A percentile compares a stretch with the other conserved stretches of the same genome.
These are phyloP conservation scores for Drosophila persimilis DNA, from an alignment of 1,140 invertebrate genomes.

Conservation along the genomic window DNA sequence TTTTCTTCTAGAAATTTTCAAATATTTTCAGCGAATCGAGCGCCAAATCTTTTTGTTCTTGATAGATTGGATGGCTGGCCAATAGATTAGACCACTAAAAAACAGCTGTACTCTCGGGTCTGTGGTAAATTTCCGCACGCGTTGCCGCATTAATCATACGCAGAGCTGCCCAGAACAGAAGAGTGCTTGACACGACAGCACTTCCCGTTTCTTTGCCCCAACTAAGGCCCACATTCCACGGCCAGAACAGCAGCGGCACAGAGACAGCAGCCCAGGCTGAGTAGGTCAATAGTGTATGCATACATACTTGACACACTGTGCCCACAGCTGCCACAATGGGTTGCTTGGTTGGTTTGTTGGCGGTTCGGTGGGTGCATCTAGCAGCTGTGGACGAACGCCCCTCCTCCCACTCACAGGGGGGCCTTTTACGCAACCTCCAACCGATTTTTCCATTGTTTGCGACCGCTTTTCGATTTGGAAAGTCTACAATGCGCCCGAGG, in stretches of 20 bases:
- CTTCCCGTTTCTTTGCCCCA: slow-evolving; percentile 4
- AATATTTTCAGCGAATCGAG: slow-evolving; percentile 45
- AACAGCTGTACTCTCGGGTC: slow-evolving; percentile 38
- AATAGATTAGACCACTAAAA: slow-evolving; percentile 58
- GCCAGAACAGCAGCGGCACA: not conserved
- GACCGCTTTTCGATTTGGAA: slow-evolving; percentile 20
- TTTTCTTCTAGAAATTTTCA: slow-evolving; percentile 73
- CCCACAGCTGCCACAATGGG: slow-evolving; percentile 8
- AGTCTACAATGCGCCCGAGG: slow-evolving; percentile 19
- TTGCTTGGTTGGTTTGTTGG: not conserved
- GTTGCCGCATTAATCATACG: slow-evolving; percentile 63
- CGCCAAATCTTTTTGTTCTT: slow-evolving; percentile 27
- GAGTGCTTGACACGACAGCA: slow-evolving; percentile 5
- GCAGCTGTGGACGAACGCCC: not conserved
- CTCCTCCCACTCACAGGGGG: not conserved
- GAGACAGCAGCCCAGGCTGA: slow-evolving; percentile 5
- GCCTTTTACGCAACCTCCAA: slow-evolving; percentile 24
- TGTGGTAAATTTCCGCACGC: slow-evolving; percentile 52
- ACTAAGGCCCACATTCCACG: not conserved
- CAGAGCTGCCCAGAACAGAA: slow-evolving; percentile 29
- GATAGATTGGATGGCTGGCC: slow-evolving; percentile 51
- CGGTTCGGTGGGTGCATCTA: slow-evolving; percentile 1
- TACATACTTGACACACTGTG: slow-evolving; percentile 62
- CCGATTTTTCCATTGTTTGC: slow-evolving; percentile 16
- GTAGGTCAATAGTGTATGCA: slow-evolving; percentile 60